Evolutionary conservation across 37 sponge, comb jelly and placozoan species (phyloP).

Genomic region (Petrosia ficiformis): DNA sequence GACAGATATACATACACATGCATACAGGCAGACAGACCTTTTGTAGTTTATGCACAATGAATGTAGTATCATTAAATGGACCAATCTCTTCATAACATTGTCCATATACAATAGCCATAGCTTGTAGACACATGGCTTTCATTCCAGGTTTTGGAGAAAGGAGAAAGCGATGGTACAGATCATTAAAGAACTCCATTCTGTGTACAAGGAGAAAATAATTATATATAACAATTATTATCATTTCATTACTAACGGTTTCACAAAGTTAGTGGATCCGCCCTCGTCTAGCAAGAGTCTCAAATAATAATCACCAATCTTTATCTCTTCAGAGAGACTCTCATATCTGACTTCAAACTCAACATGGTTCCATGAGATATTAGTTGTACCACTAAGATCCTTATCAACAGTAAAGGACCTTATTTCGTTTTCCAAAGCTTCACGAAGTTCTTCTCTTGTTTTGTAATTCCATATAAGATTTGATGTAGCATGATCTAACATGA

Average conservation of each 20-base stretch:
- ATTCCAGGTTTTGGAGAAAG: conserved; percentile 94
- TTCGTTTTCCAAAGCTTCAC: conserved; percentile 95
- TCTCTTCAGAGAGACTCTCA: conserved; percentile 92
- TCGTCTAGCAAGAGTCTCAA: conserved; percentile 94
- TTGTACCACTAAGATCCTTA: conserved; percentile 86
- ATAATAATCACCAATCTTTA: conserved; percentile 97
- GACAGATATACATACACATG: background rate
- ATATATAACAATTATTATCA: too few relatives aligned
- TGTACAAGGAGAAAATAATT: background rate
- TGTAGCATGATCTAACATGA: conserved; percentile 90
- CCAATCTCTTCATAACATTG: conserved; percentile 95
- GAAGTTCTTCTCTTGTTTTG: conserved; percentile 98
- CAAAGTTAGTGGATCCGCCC: conserved; percentile 75
- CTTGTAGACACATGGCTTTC: conserved; percentile 99
- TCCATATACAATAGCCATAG: conserved; percentile 98
- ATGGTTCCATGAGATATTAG: conserved; percentile 93
- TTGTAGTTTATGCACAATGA: conserved; percentile 82
- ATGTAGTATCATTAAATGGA: conserved; percentile 93
- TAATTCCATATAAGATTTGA: conserved; percentile 98
- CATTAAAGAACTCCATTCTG: conserved; percentile 96
- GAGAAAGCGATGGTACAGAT: conserved; percentile 97
- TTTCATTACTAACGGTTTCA: conserved; percentile 90
- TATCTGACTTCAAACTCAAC: conserved; percentile 98
- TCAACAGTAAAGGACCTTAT: conserved; percentile 93
- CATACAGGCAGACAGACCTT: conserved; percentile 32